A percentile compares a stretch with the other conserved stretches of the same genome.
These are phyloP conservation scores for Euphydryas editha DNA, from an alignment of 2,888 invertebrate species.

Conservation along the genomic window DNA sequence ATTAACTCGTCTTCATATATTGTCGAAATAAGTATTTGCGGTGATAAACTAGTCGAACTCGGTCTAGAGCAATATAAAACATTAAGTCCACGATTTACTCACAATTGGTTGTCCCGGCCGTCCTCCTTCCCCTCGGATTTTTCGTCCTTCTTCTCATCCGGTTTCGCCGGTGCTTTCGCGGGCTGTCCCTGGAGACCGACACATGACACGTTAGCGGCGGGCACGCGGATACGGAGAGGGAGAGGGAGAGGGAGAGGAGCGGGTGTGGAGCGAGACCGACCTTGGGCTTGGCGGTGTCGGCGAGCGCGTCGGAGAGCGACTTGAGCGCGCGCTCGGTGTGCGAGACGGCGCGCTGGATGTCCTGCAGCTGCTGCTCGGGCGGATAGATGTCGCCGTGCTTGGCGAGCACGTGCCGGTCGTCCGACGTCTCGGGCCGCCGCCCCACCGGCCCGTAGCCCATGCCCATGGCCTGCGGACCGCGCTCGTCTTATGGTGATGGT, in stretches of 20 bases:
- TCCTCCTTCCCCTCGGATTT: constrained; percentile 87
- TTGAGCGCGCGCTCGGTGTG: constrained; percentile 97
- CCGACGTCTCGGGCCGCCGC: constrained; percentile 95
- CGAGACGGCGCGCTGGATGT: constrained; percentile 95
- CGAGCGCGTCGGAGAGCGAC: constrained; percentile 94
- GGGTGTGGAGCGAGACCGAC: too few relatives aligned
- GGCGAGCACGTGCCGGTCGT: constrained; percentile 97
- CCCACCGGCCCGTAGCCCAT: constrained; percentile 77
- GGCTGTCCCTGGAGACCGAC: constrained; percentile 46
- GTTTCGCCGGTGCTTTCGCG: constrained; percentile 58
- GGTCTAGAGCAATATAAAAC: too few relatives aligned
- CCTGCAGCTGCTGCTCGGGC: constrained; percentile 93
- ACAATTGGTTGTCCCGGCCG: constrained; percentile 92
- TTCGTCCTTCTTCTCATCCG: constrained; percentile 64
- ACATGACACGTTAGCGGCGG: too few relatives aligned
- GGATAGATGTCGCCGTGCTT: constrained; percentile 98
- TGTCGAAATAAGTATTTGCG: too few relatives aligned
- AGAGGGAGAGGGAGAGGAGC: too few relatives aligned
- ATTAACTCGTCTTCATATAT: too few relatives aligned
- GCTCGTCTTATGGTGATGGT: constrained; percentile 9
- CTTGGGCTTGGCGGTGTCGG: constrained; percentile 81
- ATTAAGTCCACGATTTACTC: constrained; percentile 56
- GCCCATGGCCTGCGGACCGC: constrained; percentile 48
- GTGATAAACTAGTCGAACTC: too few relatives aligned
- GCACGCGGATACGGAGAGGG: too few relatives aligned